Base-by-base conservation (phyloP, 2,113 vertebrate species). In the Prinia subflava region DNA sequence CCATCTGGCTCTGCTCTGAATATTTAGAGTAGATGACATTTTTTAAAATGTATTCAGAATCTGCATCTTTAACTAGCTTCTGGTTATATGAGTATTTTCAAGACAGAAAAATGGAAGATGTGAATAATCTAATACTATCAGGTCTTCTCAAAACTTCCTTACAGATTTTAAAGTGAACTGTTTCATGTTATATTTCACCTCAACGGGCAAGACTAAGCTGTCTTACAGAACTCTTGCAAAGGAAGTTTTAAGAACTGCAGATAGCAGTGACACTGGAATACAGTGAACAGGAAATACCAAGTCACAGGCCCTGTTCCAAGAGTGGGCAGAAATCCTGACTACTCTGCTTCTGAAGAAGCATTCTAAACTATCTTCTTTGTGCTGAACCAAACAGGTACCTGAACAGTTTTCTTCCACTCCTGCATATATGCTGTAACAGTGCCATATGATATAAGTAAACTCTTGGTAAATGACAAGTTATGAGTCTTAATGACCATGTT, bases 1-100 rank as follows among this genome's bases (percentile, higher is more conserved):
- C 56, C 89, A 59, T 96, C 83, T 94, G 74, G 52, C 74, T 94
- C 44, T 68, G 73, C 42, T 89, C 56, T 89, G 60, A 87, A 25
- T 67, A 52, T 78, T 84, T 20, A 55, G 18, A 71, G 42, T 47
- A 35, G 56, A 59, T 92, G 69, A 15, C 18, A 57, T 28, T 81
- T 76, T 60, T 57, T 82, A 55, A 39, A 84, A 78, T 87, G 10
- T 79, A 75, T 87, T 91, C 60, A 87, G 21, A 91, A 82, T 68
- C 65, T 82, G 35, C 60, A 79, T 74, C 33, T 91, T 81, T 82
- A 70, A 63, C 56, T 71, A 79, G 56, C 33, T 89, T 2, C 1
- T 83, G 28, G 24, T 77, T 39, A n/a, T 65, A 53, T 2, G 7
- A 62, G 31, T 53, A 42, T 96, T 87, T 89, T 41, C n/a, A 83